Percentiles rank a stretch among this genome's conserved stretches.
These are phyloP conservation scores for Nothoprocta perdicaria DNA, from an alignment of 2,113 vertebrate genomes.

Conservation along the genomic window DNA sequence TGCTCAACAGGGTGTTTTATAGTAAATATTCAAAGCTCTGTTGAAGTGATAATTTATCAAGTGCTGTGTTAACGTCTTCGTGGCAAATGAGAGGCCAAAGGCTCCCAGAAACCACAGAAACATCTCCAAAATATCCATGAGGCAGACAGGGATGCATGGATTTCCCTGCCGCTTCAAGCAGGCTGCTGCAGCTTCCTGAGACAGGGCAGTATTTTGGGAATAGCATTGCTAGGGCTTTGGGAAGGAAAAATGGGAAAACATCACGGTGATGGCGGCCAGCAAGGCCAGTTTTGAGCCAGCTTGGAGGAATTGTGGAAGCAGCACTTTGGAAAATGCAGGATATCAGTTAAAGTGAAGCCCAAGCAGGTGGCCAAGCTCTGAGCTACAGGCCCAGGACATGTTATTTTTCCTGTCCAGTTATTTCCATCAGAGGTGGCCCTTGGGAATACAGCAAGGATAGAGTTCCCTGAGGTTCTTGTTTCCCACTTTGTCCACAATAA, in stretches of 20 bases:
- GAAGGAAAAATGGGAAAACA: slow-evolving; percentile 85
- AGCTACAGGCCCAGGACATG: slow-evolving; percentile 58
- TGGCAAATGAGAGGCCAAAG: accelerated
- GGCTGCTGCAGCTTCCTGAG: too few relatives aligned
- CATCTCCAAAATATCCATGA: background rate
- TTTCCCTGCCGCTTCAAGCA: background rate
- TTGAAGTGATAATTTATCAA: background rate
- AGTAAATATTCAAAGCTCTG: background rate
- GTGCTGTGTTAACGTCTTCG: background rate
- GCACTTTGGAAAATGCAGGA: slow-evolving; percentile 81
- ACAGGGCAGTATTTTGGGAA: too few relatives aligned
- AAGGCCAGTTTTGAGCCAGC: slow-evolving; percentile 85
- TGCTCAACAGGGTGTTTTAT: background rate
- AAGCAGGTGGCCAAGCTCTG: slow-evolving; percentile 84
- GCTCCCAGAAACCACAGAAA: background rate
- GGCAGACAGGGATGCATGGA: background rate
- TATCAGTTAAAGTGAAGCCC: slow-evolving; percentile 85
- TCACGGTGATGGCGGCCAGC: slow-evolving; percentile 83
- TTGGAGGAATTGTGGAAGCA: slow-evolving; percentile 88
- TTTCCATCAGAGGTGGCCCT: background rate
- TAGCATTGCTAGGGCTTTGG: slow-evolving; percentile 77
- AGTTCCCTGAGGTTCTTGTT: background rate
- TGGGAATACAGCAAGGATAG: accelerated
- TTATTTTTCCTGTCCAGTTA: background rate
- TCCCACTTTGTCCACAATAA: background rate